Base-by-base conservation (phyloP, 37 sponge, comb jelly and placozoan species). In the Hexactinellida sp. region DNA sequence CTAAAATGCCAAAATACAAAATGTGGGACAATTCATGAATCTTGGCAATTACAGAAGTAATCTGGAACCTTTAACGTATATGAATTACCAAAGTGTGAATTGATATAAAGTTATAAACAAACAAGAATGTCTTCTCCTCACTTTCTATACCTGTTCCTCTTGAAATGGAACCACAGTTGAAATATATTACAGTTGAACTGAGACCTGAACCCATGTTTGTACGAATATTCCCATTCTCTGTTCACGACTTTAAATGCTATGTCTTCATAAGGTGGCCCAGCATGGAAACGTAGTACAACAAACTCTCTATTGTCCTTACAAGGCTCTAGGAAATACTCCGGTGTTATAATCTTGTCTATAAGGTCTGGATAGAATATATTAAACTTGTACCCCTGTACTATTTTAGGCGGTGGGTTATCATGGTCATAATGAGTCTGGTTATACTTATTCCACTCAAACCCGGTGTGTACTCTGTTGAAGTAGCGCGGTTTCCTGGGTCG, bases 401-500 rank as follows among this genome's bases (percentile, higher is more conserved):
- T 93, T 84, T 99, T 99, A 10, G 99, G 99, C 16, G 99, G 99
- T 38, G 99, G 99, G 37, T 94, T 96, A 90, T 99, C 99, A 19
- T 90, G 91, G 55, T 96, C 99, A 76, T 99, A 99, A 82, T 99
- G 99, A 24, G 99, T 99, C 88, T 99, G 99, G 84, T 99, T 99
- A 87, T 99, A 99, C 89, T 99, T 99, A 89, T 99, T 99, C 99
- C 99, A 99, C 86, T 99, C 99, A 88, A 92, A 99, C 0, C 99
- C 99, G 36, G 99, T 98, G 88, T 99, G 99, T 3, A 99, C 99
- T 34, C 99, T 55, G 85, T 99, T 99, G 90, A 96, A 94, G 89
- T 96, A 99, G 3, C 99, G 82, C 24, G 99, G 99, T 52, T 99
- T 99, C 39, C 99, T 90, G 0, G 99, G 99, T 37, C 88, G 86